Percentiles rank a stretch among this genome's conserved stretches.
Conservation (phyloP, 2,797 vertebrate genomes). For the Manis pentadactyla region DNA sequence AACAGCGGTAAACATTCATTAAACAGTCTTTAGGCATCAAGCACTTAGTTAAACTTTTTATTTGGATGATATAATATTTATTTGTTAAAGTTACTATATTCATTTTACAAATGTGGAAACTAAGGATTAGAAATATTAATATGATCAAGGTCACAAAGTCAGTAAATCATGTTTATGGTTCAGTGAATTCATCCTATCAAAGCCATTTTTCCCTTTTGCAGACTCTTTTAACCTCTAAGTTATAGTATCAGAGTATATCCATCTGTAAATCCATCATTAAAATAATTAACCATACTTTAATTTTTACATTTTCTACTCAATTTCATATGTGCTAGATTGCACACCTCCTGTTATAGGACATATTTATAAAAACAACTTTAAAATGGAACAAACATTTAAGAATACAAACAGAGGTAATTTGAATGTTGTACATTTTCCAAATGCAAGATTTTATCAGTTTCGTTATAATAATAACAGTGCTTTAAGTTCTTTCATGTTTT, state of each 20-base stretch:
- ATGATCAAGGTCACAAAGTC: not conserved
- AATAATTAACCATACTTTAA: conserved; percentile 35
- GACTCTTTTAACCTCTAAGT: not conserved
- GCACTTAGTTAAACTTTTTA: not conserved
- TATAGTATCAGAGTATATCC: not conserved
- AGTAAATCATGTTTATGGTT: not conserved
- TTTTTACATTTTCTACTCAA: not conserved
- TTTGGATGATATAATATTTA: not conserved
- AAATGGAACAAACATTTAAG: not conserved
- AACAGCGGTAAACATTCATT: not conserved
- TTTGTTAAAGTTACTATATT: conserved; percentile 9
- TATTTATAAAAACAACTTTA: not conserved
- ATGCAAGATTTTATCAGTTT: not conserved
- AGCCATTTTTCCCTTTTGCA: not conserved
- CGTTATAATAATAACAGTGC: not conserved
- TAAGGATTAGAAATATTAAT: conserved; percentile 24
- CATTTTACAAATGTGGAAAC: conserved; percentile 13
- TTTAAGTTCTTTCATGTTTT: not conserved
- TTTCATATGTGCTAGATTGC: not conserved
- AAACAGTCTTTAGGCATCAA: not conserved
- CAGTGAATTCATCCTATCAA: not conserved
- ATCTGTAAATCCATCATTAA: not conserved
- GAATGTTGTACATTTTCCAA: not conserved
- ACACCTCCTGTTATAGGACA: not conserved
- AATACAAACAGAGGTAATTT: not conserved